Evolutionary conservation across 2,113 vertebrate genomes (phyloP).

Genomic region (Trogon melanurus): DNA sequence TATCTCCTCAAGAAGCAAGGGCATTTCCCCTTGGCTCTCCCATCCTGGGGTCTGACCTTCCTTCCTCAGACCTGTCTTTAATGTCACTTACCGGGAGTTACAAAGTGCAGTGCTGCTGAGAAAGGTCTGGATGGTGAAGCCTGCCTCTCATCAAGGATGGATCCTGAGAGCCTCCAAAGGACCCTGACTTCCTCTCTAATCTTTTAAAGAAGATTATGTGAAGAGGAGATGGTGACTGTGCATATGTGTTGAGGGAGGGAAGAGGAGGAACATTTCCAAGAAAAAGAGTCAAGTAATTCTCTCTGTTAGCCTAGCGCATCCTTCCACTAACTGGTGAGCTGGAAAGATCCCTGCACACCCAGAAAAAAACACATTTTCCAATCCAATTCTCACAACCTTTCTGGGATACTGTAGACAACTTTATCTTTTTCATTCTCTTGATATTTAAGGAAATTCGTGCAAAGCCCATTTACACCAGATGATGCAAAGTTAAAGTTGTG

Average conservation of each 20-base stretch:
- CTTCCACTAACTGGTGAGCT: background rate
- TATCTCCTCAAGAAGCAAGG: background rate
- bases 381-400: background rate
- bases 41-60: conserved; percentile 32
- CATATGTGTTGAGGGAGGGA: background rate
- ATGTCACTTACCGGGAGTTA: background rate
- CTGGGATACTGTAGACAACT: background rate
- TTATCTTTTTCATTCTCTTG: background rate
- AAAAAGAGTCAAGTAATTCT: background rate
- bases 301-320: background rate
- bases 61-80: conserved; percentile 31
- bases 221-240: background rate
- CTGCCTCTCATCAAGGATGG: conserved; percentile 2
- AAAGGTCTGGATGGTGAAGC: background rate
- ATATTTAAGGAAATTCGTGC: background rate
- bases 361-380: background rate
- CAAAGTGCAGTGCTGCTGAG: background rate
- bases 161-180: background rate
- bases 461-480: background rate
- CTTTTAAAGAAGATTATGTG: background rate
- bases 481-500: background rate
- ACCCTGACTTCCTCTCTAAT: conserved; percentile 45
- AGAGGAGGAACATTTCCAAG: background rate
- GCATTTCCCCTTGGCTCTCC: conserved; percentile 10
- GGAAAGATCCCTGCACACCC: background rate